Percentiles rank a stretch among this genome's conserved stretches.
Evolutionary conservation across 2,888 invertebrate genomes (phyloP).

Genomic region (Seira musarum): DNA sequence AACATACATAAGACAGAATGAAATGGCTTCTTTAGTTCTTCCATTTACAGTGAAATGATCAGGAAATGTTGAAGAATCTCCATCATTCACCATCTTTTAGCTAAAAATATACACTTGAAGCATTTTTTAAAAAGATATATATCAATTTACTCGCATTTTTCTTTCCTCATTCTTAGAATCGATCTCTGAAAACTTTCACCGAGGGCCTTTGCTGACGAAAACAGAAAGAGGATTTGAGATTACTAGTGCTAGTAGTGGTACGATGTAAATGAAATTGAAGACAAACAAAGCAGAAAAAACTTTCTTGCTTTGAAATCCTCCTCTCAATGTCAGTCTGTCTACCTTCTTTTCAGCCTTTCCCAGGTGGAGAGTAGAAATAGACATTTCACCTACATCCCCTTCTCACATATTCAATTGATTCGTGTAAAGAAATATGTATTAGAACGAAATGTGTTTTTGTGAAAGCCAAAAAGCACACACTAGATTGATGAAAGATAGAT

Average conservation of each 20-base stretch:
- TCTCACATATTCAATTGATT: slow-evolving; percentile 5
- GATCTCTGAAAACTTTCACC: slow-evolving; percentile 19
- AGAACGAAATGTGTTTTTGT: background rate
- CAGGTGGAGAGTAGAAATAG: background rate
- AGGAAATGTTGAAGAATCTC: background rate
- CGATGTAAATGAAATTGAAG: slow-evolving; percentile 59
- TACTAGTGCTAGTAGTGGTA: background rate
- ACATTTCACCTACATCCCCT: too few species aligned
- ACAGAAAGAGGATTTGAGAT: slow-evolving; percentile 49
- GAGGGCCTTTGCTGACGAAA: slow-evolving; percentile 24
- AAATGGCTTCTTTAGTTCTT: background rate
- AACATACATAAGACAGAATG: background rate
- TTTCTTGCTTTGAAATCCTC: slow-evolving; percentile 26
- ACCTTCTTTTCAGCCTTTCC: background rate
- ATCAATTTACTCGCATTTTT: background rate
- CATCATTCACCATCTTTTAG: background rate
- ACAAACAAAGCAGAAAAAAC: slow-evolving; percentile 52
- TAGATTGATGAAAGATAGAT: too few species aligned
- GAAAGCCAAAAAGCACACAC: background rate
- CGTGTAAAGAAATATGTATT: background rate
- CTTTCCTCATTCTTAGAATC: slow-evolving; percentile 23
- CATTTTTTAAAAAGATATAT: slow-evolving; percentile 5
- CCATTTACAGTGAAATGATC: background rate
- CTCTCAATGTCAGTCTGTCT: background rate
- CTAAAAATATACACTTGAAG: slow-evolving; percentile 29